phyloP scores from a whole-genome alignment of 2,797 vertebrate genomes.

The Hippoglossus hippoglossus region DNA sequence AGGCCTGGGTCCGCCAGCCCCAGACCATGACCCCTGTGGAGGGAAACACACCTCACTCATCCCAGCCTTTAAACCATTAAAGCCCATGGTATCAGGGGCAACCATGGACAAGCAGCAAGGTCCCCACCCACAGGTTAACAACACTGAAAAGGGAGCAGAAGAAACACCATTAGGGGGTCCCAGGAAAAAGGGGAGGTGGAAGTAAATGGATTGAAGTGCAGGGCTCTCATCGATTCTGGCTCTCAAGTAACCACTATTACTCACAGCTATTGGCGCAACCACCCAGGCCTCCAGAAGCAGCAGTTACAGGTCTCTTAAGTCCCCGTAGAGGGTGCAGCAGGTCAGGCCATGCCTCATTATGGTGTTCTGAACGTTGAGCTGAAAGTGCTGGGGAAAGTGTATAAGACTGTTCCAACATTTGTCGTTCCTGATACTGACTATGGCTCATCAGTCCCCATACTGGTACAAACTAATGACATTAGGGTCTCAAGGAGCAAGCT shows the following conservation, averaged over 20 bases:
- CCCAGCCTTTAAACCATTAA: slow-evolving; percentile 34
- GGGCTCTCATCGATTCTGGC: slow-evolving; percentile 55
- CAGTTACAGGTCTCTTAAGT: slow-evolving; percentile 27
- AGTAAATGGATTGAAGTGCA: slow-evolving; percentile 50
- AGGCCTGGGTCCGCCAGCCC: neutral
- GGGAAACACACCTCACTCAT: neutral
- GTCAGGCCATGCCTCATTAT: slow-evolving; percentile 32
- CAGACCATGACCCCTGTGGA: neutral
- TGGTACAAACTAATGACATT: slow-evolving; percentile 48
- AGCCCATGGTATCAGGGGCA: slow-evolving; percentile 42
- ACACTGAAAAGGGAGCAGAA: neutral
- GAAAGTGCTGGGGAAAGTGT: slow-evolving; percentile 24
- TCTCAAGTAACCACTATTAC: slow-evolving; percentile 61
- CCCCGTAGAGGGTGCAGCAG: slow-evolving; percentile 41
- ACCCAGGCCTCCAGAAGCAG: slow-evolving; percentile 18
- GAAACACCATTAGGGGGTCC: slow-evolving; percentile 24
- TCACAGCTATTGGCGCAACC: slow-evolving; percentile 23
- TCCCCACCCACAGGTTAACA: neutral
- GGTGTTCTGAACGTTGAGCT: slow-evolving; percentile 33
- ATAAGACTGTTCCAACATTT: slow-evolving; percentile 40
- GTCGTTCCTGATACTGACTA: slow-evolving; percentile 50
- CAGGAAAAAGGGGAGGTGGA: slow-evolving; percentile 52
- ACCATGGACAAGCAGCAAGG: slow-evolving; percentile 43
- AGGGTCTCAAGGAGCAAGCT: slow-evolving; percentile 19
- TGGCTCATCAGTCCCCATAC: slow-evolving; percentile 31